These are phyloP conservation scores for Sialia sialis DNA, from an alignment of 2,113 vertebrate genomes.

Conservation along the genomic window DNA sequence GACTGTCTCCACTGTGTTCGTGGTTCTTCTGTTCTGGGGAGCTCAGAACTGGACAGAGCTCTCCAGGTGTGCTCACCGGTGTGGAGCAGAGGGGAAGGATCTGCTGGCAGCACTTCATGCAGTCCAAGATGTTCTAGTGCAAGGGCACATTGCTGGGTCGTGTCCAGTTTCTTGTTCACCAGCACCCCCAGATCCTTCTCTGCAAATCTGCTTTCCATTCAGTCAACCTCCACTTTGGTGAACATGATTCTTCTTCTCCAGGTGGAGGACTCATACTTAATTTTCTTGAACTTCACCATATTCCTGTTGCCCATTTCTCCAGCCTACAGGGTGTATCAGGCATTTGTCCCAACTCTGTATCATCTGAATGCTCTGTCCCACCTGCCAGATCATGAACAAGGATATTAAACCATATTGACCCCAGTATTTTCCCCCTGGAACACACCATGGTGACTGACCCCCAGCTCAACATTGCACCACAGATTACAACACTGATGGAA, in stretches of 20 bases:
- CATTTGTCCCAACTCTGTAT: background rate
- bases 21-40: background rate
- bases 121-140: background rate
- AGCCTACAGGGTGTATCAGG: accelerated
- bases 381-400: background rate
- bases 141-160: background rate
- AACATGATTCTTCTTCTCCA: background rate
- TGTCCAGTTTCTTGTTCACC: background rate
- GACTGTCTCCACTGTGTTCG: background rate
- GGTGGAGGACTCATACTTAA: background rate
- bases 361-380: background rate
- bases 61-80: background rate
- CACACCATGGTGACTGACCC: background rate
- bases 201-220: background rate
- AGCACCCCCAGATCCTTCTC: background rate
- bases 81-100: background rate
- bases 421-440: background rate
- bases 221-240: background rate
- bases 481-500: background rate
- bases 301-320: background rate
- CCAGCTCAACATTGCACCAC: background rate
- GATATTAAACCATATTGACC: background rate
- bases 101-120: background rate
- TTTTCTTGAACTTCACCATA: accelerated
- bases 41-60: background rate